These are phyloP conservation scores for Ametastegia equiseti DNA, from an alignment of 2,888 invertebrate species.

Conservation along the genomic window DNA sequence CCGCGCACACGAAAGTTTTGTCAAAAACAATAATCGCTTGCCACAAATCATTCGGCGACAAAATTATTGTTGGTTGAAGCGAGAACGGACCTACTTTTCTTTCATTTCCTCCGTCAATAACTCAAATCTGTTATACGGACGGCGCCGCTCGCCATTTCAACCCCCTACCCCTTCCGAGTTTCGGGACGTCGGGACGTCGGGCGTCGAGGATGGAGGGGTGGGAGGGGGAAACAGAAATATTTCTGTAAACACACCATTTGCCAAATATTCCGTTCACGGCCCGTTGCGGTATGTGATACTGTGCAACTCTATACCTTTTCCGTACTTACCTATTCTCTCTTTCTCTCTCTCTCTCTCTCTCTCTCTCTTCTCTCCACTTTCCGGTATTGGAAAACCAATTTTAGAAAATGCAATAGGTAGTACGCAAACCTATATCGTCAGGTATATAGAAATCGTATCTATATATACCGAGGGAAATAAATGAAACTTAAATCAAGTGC, in stretches of 20 bases:
- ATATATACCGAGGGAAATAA: background rate
- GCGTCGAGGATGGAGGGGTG: too few species aligned
- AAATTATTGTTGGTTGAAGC: slow-evolving; percentile 46
- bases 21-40: slow-evolving; percentile 47
- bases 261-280: slow-evolving; percentile 28
- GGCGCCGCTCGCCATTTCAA: slow-evolving; percentile 37
- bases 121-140: slow-evolving; percentile 41
- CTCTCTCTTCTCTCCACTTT: slow-evolving; percentile 6
- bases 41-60: slow-evolving; percentile 42
- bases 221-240: slow-evolving; percentile 5
- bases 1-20: slow-evolving; percentile 38
- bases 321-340: too few species aligned
- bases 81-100: slow-evolving; percentile 48
- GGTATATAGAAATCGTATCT: too few species aligned
- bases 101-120: slow-evolving; percentile 43
- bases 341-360: background rate
- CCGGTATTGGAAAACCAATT: slow-evolving; percentile 37
- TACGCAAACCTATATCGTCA: background rate
- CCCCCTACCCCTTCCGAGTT: too few species aligned
- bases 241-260: slow-evolving; percentile 46
- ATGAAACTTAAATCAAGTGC: background rate
- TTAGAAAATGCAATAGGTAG: slow-evolving; percentile 4
- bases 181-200: too few species aligned
- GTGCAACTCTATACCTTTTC: too few species aligned
- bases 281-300: slow-evolving; percentile 34